Base-by-base conservation (phyloP, 2,888 invertebrate species). In the Hyalella azteca region DNA sequence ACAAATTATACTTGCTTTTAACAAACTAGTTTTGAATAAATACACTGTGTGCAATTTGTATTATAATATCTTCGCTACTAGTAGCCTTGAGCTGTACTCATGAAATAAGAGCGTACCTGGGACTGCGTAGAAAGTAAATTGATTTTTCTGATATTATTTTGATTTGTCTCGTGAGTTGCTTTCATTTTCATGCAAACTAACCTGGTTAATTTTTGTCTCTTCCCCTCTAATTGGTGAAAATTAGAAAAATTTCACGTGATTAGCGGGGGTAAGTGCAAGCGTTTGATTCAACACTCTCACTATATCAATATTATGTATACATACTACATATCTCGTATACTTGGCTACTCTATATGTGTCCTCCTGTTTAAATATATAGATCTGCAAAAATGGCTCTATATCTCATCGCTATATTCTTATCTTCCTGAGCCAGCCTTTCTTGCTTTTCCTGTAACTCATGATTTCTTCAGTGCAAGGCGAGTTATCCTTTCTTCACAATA, bases 241-340 rank as follows among this genome's bases (percentile, higher is more conserved):
- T 78, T 78, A 78, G 78, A 78, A 32, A 78, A 78, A 78, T 59
- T 60, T 78, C 78, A 78, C 77, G 50, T 77, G 26, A 49, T 77
- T 50, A 50, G 77, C 26, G 77, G 48, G 32, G 66, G 66, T 66
- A 66, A 66, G 66, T 66, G 36, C 7, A n/a, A 11, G 13, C 36
- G 22, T 29, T 66, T 29, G 36, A 66, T 66, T n/a, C 66, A 32
- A 66, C 11, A 36, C 66, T 66, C 66, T 66, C 36, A 66, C 66
- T 66, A 22, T 66, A 36, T 29, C 32, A 29, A 5, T 26, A 54
- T 54, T 54, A 54, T 54, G 9, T 11, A 54, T 54, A 54, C 45
- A 54, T 54, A 54, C 45, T 45, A 1, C 11, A 54, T 66, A 36
- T 66, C 15, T 66, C 36, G 66, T 66, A 66, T 66, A 66, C 39